A percentile compares a stretch with the other conserved stretches of the same genome.
These are phyloP conservation scores for Cynocephalus volans DNA, from an alignment of 2,113 vertebrate species.

Conservation along the genomic window DNA sequence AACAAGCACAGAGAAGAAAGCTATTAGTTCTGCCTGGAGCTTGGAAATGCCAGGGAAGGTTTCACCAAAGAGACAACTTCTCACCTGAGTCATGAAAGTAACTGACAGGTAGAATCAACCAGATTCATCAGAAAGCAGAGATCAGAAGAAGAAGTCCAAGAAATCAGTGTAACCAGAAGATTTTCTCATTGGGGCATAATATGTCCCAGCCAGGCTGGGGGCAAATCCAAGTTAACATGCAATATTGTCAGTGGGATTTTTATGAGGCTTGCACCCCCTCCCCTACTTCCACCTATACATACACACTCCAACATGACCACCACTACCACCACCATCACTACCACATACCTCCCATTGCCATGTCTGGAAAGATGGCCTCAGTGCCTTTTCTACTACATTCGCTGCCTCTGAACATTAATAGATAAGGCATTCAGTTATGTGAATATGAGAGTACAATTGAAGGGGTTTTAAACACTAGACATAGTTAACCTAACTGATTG, in stretches of 20 bases:
- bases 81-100: background rate
- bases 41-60: background rate
- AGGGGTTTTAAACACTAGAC: slow-evolving; percentile 43
- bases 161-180: background rate
- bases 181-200: background rate
- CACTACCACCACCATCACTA: too few species aligned
- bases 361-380: background rate
- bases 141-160: background rate
- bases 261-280: background rate
- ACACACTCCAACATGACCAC: too few species aligned
- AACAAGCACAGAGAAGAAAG: background rate
- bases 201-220: too few species aligned
- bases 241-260: background rate
- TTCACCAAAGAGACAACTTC: background rate
- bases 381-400: background rate
- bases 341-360: background rate
- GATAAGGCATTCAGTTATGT: background rate
- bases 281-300: too few species aligned
- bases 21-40: background rate
- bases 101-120: background rate
- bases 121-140: background rate
- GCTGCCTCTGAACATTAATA: background rate
- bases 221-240: background rate
- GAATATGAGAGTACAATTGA: background rate
- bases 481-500: slow-evolving; percentile 44